Conservation (phyloP, 1,140 invertebrate genomes). For the Pseudoatta argentina region DNA sequence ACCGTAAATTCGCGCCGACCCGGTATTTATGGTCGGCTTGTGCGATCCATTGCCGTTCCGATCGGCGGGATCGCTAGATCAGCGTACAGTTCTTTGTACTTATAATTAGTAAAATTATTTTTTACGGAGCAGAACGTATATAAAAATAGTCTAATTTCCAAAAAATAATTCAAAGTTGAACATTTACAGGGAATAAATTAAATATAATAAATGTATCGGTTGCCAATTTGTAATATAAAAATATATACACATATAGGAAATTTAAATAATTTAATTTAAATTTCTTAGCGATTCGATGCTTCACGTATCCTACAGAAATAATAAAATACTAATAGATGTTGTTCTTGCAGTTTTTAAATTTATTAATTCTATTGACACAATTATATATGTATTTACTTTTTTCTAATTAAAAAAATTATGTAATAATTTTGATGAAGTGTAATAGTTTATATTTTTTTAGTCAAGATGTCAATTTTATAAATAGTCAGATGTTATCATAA, state of each 20-base stretch:
- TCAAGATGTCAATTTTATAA: background rate
- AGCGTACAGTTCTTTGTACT: background rate
- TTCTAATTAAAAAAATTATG: background rate
- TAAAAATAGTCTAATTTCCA: too few species aligned
- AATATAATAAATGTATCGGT: background rate
- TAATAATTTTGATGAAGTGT: background rate
- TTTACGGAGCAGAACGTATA: background rate
- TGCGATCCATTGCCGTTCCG: background rate
- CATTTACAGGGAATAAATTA: background rate
- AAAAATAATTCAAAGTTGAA: background rate
- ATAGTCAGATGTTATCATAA: background rate
- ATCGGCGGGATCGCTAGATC: background rate
- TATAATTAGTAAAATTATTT: background rate
- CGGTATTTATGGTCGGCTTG: conserved; percentile 33
- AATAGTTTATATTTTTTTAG: background rate
- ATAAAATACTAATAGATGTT: background rate
- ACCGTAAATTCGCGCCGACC: conserved; percentile 45
- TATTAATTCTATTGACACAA: background rate
- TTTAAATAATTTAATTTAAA: background rate
- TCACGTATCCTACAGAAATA: background rate
- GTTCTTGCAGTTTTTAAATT: background rate
- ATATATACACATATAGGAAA: background rate
- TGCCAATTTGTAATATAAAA: background rate
- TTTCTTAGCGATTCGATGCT: background rate
- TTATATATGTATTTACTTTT: background rate